phyloP scores from a whole-genome alignment of 2,888 invertebrate species.

The Notodonta ziczac region DNA sequence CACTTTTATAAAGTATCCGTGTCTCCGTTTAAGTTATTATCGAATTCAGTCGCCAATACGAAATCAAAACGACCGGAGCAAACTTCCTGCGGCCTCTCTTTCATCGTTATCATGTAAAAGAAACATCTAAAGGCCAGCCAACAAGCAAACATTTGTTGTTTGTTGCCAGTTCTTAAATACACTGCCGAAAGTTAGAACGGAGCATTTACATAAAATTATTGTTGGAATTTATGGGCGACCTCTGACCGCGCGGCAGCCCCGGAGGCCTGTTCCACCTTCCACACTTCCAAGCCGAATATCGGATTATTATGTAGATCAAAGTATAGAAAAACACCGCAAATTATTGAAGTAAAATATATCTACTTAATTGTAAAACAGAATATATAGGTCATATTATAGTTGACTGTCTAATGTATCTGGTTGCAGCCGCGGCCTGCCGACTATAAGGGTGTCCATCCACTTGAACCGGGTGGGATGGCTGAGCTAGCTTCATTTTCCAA shows the following conservation, averaged over 20 bases:
- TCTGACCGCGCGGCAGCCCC: constrained; percentile 11
- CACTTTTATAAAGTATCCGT: constrained; percentile 1
- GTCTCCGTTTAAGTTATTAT: background rate
- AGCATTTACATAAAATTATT: constrained; percentile 27
- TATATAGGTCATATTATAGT: too few species aligned
- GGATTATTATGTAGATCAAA: constrained; percentile 13
- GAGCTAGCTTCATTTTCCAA: too few species aligned
- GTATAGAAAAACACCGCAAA: too few species aligned
- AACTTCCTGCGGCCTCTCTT: constrained; percentile 1
- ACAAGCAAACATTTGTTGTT: constrained; percentile 9
- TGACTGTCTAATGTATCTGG: too few species aligned
- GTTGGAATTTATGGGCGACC: constrained; percentile 15
- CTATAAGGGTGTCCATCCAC: too few species aligned
- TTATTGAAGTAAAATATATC: too few species aligned
- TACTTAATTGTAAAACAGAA: too few species aligned
- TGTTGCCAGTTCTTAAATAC: constrained; percentile 8
- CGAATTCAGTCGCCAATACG: constrained; percentile 13
- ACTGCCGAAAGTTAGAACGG: constrained; percentile 16
- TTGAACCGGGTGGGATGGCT: too few species aligned
- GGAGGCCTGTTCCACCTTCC: constrained; percentile 16
- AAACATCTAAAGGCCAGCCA: background rate
- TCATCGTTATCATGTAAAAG: constrained; percentile 4
- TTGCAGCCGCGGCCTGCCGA: too few species aligned
- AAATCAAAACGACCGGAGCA: constrained; percentile 17
- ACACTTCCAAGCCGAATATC: constrained; percentile 21